These are phyloP conservation scores for Aulostomus chinensis DNA, from an alignment of 2,797 vertebrate genomes.

Conservation along the genomic window DNA sequence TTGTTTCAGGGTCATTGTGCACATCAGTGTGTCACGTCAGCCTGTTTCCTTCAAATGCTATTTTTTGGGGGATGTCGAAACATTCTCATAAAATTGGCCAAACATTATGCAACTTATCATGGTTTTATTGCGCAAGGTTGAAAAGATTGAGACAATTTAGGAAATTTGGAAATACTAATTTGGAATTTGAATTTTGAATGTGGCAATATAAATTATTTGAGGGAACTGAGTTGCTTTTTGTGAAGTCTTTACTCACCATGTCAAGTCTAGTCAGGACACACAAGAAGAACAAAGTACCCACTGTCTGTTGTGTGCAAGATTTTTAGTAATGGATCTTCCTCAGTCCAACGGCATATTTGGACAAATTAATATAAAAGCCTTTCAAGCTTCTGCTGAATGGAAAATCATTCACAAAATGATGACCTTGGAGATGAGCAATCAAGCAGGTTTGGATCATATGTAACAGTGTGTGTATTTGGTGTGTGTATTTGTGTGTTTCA, in stretches of 20 bases:
- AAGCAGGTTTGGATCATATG: background rate
- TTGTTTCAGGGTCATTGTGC: too few species aligned
- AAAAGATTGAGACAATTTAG: too few species aligned
- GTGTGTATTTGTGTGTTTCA: constrained; percentile 22
- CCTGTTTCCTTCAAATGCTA: too few species aligned
- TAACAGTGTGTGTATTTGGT: constrained; percentile 1
- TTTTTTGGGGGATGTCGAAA: too few species aligned
- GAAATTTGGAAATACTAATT: too few species aligned
- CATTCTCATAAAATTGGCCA: too few species aligned
- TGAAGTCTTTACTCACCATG: constrained; percentile 42
- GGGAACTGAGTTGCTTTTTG: constrained; percentile 36
- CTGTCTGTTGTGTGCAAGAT: constrained; percentile 49
- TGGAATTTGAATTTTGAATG: too few species aligned
- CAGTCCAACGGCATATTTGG: constrained; percentile 49
- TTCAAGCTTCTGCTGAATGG: constrained; percentile 24
- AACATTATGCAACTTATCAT: too few species aligned
- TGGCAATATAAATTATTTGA: background rate
- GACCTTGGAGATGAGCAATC: constrained; percentile 46
- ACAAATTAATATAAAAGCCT: constrained; percentile 59
- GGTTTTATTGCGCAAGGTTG: too few species aligned
- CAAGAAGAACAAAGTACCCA: constrained; percentile 30
- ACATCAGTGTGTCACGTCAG: too few species aligned
- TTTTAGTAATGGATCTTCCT: constrained; percentile 67
- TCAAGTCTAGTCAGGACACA: constrained; percentile 29
- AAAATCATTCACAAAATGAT: constrained; percentile 21